Percentiles rank a stretch among this genome's conserved stretches.
Evolutionary conservation across 23 tunicate species (phyloP).

Genomic region (Styela clava): DNA sequence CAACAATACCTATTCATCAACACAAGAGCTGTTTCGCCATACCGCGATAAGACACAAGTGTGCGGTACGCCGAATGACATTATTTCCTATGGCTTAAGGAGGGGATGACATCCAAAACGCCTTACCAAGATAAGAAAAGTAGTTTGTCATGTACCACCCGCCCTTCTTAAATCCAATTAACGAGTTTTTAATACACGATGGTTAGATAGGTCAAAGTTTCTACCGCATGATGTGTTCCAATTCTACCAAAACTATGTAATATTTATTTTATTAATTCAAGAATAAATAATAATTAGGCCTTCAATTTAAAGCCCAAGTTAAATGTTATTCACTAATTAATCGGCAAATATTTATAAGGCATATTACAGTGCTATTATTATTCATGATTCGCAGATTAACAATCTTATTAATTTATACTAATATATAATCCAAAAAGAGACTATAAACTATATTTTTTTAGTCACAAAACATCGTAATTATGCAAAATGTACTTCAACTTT

Average conservation of each 20-base stretch:
- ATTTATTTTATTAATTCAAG: background rate
- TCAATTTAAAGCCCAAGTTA: no score
- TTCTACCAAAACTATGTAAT: background rate
- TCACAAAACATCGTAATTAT: no score
- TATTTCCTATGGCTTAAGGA: background rate
- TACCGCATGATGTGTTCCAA: background rate
- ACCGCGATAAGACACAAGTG: background rate
- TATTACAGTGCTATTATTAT: no score
- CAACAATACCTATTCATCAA: background rate
- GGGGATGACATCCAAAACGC: background rate
- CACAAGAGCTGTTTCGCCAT: background rate
- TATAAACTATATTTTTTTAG: no score
- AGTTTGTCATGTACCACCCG: background rate
- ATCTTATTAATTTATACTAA: no score
- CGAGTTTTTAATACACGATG: background rate
- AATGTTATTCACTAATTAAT: no score
- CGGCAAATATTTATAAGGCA: no score
- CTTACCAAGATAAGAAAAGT: background rate
- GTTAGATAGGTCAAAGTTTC: background rate
- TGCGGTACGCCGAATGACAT: background rate
- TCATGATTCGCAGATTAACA: no score
- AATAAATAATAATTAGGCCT: no score
- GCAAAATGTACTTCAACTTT: no score
- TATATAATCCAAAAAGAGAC: no score
- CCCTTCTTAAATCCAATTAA: background rate